phyloP scores from a whole-genome alignment of 2,888 invertebrate species.

The Heliconius ismenius region DNA sequence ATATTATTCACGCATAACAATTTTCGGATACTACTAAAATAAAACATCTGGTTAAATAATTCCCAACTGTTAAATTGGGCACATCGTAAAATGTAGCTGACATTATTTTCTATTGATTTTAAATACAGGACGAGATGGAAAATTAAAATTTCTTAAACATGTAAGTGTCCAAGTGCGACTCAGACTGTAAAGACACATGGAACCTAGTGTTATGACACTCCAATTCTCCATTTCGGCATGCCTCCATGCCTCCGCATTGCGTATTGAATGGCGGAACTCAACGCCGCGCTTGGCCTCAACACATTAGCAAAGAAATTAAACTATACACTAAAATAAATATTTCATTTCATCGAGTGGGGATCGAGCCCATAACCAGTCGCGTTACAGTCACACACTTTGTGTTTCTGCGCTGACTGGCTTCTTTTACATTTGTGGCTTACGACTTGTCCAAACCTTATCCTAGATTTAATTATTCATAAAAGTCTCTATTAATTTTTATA shows the following conservation, averaged over 20 bases:
- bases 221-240: too few species aligned
- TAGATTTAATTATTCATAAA: conserved; percentile 27
- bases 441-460: background rate
- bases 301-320: too few species aligned
- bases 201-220: too few species aligned
- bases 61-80: conserved; percentile 40
- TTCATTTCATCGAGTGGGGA: too few species aligned
- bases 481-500: conserved; percentile 44
- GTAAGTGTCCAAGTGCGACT: background rate
- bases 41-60: conserved; percentile 36
- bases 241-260: too few species aligned
- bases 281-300: too few species aligned
- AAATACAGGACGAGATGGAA: background rate
- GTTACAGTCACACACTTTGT: too few species aligned
- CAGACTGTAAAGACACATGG: background rate
- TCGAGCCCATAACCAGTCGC: too few species aligned
- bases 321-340: too few species aligned
- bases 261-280: too few species aligned
- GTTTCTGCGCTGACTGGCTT: too few species aligned
- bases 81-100: conserved; percentile 26
- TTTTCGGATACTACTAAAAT: background rate
- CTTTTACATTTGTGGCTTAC: background rate
- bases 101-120: conserved; percentile 23
- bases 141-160: background rate
- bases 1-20: background rate